Conservation (phyloP, 2,113 vertebrate genomes). For the Thermophis baileyi region DNA sequence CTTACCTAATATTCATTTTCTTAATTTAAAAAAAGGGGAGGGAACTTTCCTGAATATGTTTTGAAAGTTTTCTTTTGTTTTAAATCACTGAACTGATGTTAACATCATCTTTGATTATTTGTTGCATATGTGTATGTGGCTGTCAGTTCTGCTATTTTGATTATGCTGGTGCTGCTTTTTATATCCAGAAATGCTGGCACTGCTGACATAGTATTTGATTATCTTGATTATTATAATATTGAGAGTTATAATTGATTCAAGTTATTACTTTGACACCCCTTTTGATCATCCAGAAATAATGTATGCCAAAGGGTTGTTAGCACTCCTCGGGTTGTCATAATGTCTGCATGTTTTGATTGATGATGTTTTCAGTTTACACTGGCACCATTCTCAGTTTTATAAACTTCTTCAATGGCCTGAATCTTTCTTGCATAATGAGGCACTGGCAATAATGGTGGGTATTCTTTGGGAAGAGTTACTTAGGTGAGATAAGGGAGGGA, state of each 20-base stretch:
- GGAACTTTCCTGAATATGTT: not conserved
- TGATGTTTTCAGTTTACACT: not conserved
- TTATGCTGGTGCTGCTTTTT: not conserved
- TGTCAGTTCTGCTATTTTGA: not conserved
- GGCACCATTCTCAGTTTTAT: not conserved
- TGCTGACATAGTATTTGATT: not conserved
- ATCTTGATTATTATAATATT: slow-evolving; percentile 16
- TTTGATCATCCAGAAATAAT: not conserved
- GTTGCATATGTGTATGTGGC: not conserved
- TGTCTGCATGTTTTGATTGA: not conserved
- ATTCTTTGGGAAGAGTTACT: not conserved
- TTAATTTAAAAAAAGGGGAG: not conserved
- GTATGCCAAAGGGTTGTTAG: not conserved
- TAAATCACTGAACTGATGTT: not conserved
- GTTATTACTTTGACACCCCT: not conserved
- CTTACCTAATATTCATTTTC: not conserved
- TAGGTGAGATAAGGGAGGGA: not conserved
- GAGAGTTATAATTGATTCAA: slow-evolving; percentile 1
- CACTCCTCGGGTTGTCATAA: not conserved
- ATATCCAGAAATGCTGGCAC: not conserved
- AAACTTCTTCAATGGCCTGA: not conserved
- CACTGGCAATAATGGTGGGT: not conserved
- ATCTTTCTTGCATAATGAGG: not conserved
- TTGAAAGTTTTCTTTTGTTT: not conserved
- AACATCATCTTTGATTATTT: not conserved